These are phyloP conservation scores for Pseudococcus viburni DNA, from an alignment of 2,888 invertebrate species.

Conservation along the genomic window DNA sequence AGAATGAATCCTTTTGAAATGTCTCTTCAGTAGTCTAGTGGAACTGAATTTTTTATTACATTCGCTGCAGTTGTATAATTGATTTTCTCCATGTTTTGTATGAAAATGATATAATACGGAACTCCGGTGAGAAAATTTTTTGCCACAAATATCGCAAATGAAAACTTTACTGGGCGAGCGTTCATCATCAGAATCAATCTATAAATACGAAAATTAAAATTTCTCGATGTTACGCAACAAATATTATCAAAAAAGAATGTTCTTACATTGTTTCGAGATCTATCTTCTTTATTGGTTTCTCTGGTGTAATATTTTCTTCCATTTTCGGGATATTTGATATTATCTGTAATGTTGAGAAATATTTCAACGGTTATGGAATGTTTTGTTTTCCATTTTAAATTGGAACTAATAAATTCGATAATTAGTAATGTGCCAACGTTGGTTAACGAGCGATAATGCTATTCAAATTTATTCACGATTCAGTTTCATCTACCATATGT, in stretches of 20 bases:
- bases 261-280: background rate
- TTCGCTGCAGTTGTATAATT: slow-evolving; percentile 16
- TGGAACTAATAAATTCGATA: background rate
- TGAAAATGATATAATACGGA: slow-evolving; percentile 24
- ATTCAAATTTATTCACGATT: slow-evolving; percentile 45
- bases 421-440: background rate
- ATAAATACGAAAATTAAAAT: background rate
- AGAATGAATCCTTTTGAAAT: slow-evolving; percentile 21
- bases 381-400: background rate
- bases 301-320: slow-evolving; percentile 9
- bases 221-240: background rate
- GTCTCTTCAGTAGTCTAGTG: background rate
- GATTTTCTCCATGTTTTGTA: slow-evolving; percentile 29
- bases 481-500: background rate
- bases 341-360: background rate
- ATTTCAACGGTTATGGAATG: background rate
- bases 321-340: background rate
- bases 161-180: background rate
- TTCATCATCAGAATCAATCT: background rate
- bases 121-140: slow-evolving; percentile 18
- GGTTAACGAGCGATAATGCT: background rate
- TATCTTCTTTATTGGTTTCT: background rate
- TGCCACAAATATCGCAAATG: slow-evolving; percentile 28
- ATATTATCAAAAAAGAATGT: background rate
- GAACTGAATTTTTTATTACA: slow-evolving; percentile 28